phyloP scores from a whole-genome alignment of 2,888 invertebrate genomes.

The Dimorphilus gyrociliatus region DNA sequence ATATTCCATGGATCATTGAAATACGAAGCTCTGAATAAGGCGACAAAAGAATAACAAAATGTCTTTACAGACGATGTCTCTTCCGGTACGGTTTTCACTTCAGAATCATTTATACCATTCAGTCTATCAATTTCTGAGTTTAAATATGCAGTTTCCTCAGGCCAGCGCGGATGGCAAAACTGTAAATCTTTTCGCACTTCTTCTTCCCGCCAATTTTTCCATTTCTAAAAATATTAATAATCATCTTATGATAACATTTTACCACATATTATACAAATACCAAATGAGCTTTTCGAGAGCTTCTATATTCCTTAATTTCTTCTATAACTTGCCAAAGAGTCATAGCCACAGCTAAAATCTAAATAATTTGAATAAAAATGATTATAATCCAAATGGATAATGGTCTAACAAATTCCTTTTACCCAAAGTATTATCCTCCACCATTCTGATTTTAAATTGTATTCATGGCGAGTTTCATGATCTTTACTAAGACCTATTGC shows the following conservation, averaged over 20 bases:
- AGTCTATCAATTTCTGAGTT: constrained; percentile 16
- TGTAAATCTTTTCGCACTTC: constrained; percentile 22
- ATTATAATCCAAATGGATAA: too few relatives aligned
- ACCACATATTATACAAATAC: constrained; percentile 15
- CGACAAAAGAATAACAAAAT: too few relatives aligned
- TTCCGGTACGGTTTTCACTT: too few relatives aligned
- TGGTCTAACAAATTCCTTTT: too few relatives aligned
- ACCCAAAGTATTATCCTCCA: constrained; percentile 29
- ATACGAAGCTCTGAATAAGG: too few relatives aligned
- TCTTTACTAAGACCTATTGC: constrained; percentile 23
- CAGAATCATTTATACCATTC: too few relatives aligned
- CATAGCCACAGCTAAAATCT: constrained; percentile 21
- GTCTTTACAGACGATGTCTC: too few relatives aligned
- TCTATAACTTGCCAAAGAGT: constrained; percentile 28
- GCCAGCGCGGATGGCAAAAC: constrained; percentile 31
- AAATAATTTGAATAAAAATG: constrained; percentile 7
- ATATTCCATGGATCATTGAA: constrained; percentile 22
- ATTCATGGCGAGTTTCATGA: constrained; percentile 22
- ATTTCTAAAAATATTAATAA: constrained; percentile 7
- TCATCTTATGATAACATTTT: too few relatives aligned
- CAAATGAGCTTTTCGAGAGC: constrained; percentile 15
- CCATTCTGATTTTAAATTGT: constrained; percentile 23
- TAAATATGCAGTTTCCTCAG: constrained; percentile 26
- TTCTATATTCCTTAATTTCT: constrained; percentile 24
- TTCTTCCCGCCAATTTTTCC: constrained; percentile 15